These are phyloP conservation scores for Phrixothrix hirtus DNA, from an alignment of 2,888 invertebrate species.

Conservation along the genomic window DNA sequence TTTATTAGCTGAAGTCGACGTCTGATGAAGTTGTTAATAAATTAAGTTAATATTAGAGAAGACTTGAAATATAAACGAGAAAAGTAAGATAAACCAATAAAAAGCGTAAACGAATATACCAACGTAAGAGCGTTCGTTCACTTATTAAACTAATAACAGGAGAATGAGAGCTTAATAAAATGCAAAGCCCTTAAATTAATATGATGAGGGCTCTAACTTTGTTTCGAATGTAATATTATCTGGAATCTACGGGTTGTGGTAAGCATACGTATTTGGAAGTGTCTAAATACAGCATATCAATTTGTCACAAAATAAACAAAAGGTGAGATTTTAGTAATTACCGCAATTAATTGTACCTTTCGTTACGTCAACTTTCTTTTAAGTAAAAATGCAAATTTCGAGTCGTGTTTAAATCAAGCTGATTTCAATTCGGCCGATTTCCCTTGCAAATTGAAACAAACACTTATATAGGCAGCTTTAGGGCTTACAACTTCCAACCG, in stretches of 20 bases:
- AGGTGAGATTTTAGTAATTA: too few relatives aligned
- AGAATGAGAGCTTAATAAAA: constrained; percentile 15
- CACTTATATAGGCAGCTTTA: constrained; percentile 26
- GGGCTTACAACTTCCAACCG: constrained; percentile 29
- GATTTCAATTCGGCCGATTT: constrained; percentile 38
- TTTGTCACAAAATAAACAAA: too few relatives aligned
- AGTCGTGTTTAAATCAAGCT: constrained; percentile 31
- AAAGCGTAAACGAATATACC: constrained; percentile 4
- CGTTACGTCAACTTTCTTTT: background rate
- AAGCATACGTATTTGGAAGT: too few relatives aligned
- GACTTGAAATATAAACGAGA: too few relatives aligned
- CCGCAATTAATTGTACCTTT: too few relatives aligned
- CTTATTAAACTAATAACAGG: constrained; percentile 13
- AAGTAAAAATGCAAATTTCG: constrained; percentile 21
- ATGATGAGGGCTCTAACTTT: constrained; percentile 14
- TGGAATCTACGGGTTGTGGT: background rate
- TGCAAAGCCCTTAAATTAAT: constrained; percentile 19
- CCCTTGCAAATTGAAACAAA: constrained; percentile 41
- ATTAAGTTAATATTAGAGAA: too few relatives aligned
- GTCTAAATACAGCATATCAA: too few relatives aligned
- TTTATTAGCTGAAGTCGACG: too few relatives aligned
- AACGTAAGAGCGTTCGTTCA: constrained; percentile 14
- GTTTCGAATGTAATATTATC: constrained; percentile 13
- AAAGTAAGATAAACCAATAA: too few relatives aligned
- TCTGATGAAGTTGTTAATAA: too few relatives aligned